Evolutionary conservation across 2,113 vertebrate species (phyloP).

Genomic region (Charina bottae): DNA sequence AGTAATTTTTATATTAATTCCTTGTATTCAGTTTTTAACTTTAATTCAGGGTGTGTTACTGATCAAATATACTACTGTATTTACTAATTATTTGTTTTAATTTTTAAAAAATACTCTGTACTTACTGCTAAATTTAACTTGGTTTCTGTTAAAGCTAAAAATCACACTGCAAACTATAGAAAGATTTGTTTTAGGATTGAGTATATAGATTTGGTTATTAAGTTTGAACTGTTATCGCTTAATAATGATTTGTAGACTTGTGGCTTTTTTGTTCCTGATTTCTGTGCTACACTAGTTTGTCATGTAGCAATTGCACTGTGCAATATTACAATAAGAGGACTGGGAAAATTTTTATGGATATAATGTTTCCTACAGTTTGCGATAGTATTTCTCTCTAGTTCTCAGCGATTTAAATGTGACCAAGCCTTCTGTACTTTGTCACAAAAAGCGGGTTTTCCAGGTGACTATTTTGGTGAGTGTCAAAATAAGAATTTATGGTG

Average conservation of each 20-base stretch:
- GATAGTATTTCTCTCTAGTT: constrained; percentile 99
- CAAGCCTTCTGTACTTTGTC: constrained; percentile 99
- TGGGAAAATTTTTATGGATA: constrained; percentile 98
- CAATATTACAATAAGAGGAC: constrained; percentile 99
- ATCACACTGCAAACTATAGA: constrained; percentile 96
- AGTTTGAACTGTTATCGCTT: constrained; percentile 94
- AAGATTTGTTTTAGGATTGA: constrained; percentile 87
- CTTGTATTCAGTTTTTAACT: constrained; percentile 77
- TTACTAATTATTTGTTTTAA: constrained; percentile 78
- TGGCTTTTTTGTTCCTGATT: constrained; percentile 89
- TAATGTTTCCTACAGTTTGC: constrained; percentile 99
- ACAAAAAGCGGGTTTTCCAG: constrained; percentile 99
- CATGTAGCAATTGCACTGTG: constrained; percentile 99
- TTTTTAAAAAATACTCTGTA: constrained; percentile 73
- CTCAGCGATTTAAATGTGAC: constrained; percentile 99
- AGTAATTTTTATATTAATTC: constrained; percentile 71
- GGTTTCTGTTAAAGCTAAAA: constrained; percentile 88
- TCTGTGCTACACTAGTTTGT: constrained; percentile 98
- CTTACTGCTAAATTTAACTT: constrained; percentile 79
- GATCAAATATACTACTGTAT: constrained; percentile 89
- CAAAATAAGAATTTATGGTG: constrained; percentile 99
- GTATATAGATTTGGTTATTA: constrained; percentile 86
- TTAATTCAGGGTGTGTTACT: constrained; percentile 91
- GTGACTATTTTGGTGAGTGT: constrained; percentile 99
- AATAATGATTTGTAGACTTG: constrained; percentile 84